Evolutionary conservation across 2,888 invertebrate genomes (phyloP).

Genomic region (Ectemnius continuus): DNA sequence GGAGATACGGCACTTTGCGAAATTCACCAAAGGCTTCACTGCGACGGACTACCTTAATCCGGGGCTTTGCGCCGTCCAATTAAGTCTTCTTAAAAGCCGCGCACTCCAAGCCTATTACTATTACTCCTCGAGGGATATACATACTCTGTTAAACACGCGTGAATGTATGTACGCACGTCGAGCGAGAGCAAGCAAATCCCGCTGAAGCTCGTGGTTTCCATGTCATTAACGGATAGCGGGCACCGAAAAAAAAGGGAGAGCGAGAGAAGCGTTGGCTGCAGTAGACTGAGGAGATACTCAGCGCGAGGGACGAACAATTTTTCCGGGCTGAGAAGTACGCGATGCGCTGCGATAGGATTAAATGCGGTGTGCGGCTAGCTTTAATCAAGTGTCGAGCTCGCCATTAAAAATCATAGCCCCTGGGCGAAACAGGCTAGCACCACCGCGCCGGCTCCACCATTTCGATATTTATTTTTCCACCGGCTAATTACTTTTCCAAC

Average conservation of each 20-base stretch:
- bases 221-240: conserved; percentile 30
- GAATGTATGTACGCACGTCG: neutral
- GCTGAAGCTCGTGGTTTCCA: conserved; percentile 11
- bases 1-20: too few species aligned
- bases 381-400: conserved; percentile 6
- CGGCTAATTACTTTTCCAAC: too few species aligned
- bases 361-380: neutral
- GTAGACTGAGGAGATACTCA: too few species aligned
- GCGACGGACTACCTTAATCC: conserved; percentile 3
- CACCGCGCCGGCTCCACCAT: too few species aligned
- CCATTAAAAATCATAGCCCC: conserved; percentile 13
- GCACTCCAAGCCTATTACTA: neutral
- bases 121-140: neutral
- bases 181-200: conserved; percentile 7
- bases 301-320: conserved; percentile 26
- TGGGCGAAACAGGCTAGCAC: too few species aligned
- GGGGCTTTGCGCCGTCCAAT: conserved; percentile 2
- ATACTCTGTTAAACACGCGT: neutral
- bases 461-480: too few species aligned
- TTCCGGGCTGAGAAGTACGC: conserved; percentile 14
- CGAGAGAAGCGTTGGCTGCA: too few species aligned
- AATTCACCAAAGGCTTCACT: too few species aligned
- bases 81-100: neutral
- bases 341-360: conserved; percentile 19
- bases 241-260: neutral